phyloP scores from a whole-genome alignment of 1,140 invertebrate species.

The Myzus persicae region DNA sequence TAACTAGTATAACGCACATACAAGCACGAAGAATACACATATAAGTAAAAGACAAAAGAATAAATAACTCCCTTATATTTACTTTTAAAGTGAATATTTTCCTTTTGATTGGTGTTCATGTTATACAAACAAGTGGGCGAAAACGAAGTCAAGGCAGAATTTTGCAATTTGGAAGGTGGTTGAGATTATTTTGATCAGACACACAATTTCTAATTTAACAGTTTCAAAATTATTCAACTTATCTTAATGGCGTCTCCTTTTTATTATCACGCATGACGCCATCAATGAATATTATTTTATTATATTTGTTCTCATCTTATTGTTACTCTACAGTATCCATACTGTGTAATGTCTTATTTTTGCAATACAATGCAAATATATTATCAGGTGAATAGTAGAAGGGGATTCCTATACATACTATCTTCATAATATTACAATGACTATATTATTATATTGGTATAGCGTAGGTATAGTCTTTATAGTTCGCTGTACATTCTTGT shows the following conservation, averaged over 20 bases:
- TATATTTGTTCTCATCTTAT: neutral
- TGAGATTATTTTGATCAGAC: neutral
- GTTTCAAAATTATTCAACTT: slow-evolving; percentile 1
- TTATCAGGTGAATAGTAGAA: slow-evolving; percentile 45
- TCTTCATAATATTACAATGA: slow-evolving; percentile 35
- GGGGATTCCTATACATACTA: slow-evolving; percentile 1
- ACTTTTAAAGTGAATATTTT: neutral
- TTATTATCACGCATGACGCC: slow-evolving; percentile 7
- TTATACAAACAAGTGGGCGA: neutral
- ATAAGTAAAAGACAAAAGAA: neutral
- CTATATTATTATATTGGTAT: neutral
- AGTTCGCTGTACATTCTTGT: neutral
- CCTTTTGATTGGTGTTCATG: neutral
- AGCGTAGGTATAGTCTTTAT: neutral
- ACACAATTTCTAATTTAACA: slow-evolving; percentile 14
- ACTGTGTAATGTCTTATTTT: slow-evolving; percentile 4
- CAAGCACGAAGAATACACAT: neutral
- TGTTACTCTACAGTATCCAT: neutral
- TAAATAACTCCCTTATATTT: neutral
- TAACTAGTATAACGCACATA: neutral
- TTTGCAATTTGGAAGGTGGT: neutral
- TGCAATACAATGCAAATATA: slow-evolving; percentile 39
- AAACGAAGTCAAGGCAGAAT: slow-evolving; percentile 37
- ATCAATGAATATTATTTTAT: slow-evolving; percentile 21
- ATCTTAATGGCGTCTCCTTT: neutral